Evolutionary conservation across 1,140 invertebrate genomes (phyloP).

Genomic region (Halesus radiatus): DNA sequence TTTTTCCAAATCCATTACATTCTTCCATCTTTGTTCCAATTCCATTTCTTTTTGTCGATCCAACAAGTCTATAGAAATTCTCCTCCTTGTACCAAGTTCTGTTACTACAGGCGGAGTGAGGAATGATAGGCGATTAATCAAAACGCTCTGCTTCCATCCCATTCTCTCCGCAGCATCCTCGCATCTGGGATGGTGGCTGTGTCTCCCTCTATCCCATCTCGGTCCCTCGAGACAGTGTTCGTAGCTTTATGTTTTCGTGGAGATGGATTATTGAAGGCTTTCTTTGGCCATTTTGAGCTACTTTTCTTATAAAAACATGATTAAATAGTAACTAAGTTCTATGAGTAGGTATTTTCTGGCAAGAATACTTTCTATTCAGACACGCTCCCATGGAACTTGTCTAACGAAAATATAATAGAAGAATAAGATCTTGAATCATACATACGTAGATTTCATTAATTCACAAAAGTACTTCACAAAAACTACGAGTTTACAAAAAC

Average conservation of each 20-base stretch:
- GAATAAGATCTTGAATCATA: too few species aligned
- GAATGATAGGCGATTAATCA: conserved; percentile 71
- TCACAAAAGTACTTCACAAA: too few species aligned
- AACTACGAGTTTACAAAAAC: too few species aligned
- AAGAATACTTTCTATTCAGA: too few species aligned
- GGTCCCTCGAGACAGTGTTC: conserved; percentile 53
- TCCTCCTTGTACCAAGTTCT: conserved; percentile 38
- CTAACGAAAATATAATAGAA: too few species aligned
- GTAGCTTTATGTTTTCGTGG: conserved; percentile 43
- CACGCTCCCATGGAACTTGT: too few species aligned
- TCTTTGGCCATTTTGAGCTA: conserved; percentile 29
- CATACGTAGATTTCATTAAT: too few species aligned
- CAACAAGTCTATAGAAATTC: conserved; percentile 54
- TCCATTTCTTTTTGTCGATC: conserved; percentile 44
- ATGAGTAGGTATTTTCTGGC: too few species aligned
- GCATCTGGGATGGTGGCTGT: neutral
- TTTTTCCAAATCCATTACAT: conserved; percentile 38
- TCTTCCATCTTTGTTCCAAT: conserved; percentile 43
- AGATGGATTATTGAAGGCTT: conserved; percentile 37
- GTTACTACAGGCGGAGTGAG: conserved; percentile 60
- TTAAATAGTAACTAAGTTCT: neutral
- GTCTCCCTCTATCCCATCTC: conserved; percentile 44
- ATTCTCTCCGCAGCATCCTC: neutral
- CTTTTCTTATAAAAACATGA: conserved; percentile 21
- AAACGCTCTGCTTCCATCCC: conserved; percentile 61